Evolutionary conservation across 2,888 invertebrate species (phyloP), one percentile per base, ranked within the genome.

Genomic region (Drosophila borealis): DNA sequence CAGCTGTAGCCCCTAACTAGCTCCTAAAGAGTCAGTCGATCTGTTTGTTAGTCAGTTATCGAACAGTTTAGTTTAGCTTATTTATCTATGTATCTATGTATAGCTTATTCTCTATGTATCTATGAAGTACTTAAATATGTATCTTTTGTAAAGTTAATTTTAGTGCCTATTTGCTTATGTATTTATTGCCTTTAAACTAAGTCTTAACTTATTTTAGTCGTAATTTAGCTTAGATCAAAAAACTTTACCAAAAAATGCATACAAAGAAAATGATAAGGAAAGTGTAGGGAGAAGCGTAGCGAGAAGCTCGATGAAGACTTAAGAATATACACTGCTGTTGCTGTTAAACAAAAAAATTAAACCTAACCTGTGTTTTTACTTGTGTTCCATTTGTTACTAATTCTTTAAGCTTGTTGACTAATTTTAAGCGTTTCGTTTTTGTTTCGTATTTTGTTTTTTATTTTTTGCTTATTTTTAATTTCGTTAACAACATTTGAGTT

Each of bases 261-360:
- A 64, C 48, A 45, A 68, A 60, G 49, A 70, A 33, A 36, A 29
- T 29, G 29, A 29, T 29, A 29, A 25, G 29, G 44, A 50, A 36
- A 48, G 42, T 11, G 21, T 41, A 13, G 50, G 59, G 44, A 45
- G 46, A 33, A 8, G 19, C 39, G 55, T 66, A 49, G 63, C 60
- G 41, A 64, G 44, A 53, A 45, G 36, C 19, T 45, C 21, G 53
- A 56, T 53, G 66, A 72, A 70, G 46, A 59, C 21, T 60, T 59
- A 56, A 70, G 78, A 88, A 85, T 84, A 89, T 81, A 85, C 54
- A 41, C 64, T 70, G 83, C 80, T 80, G 87, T 89, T 89, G 84
- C 81, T 87, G 85, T 89, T 89, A 69, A 83, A 86, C 77, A 76
- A 81, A 65, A 75, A 79, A 70, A 67, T 67, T 69, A 88, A 74